Conservation (phyloP, 1,140 invertebrate species). For the Eumaeus atala region DNA sequence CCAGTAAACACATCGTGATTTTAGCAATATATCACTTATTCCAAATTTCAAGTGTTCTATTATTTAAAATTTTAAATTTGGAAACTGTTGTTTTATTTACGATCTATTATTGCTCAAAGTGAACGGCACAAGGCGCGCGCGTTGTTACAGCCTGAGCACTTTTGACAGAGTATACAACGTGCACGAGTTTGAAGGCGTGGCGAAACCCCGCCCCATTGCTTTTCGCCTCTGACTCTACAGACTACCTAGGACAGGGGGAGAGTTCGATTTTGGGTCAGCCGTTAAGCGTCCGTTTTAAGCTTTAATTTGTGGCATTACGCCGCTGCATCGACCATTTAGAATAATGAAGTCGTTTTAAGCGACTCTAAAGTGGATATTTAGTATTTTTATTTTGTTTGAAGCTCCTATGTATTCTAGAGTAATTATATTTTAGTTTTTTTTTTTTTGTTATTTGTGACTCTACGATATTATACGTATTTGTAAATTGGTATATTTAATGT, state of each 20-base stretch:
- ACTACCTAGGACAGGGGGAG: conserved; percentile 39
- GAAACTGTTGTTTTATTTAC: conserved; percentile 22
- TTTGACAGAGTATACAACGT: conserved; percentile 54
- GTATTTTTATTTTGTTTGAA: conserved; percentile 36
- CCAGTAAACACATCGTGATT: no score
- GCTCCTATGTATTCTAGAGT: background rate
- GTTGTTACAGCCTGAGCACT: conserved; percentile 50
- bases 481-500: no score
- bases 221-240: conserved; percentile 44
- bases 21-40: no score
- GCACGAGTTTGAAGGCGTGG: conserved; percentile 54
- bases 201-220: conserved; percentile 63
- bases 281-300: conserved; percentile 72
- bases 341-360: conserved; percentile 57
- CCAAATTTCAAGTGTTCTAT: no score
- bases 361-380: conserved; percentile 37
- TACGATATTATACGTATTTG: no score
- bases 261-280: conserved; percentile 70
- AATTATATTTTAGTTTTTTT: background rate
- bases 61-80: background rate
- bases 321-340: conserved; percentile 57
- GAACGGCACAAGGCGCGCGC: conserved; percentile 39
- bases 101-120: conserved; percentile 16
- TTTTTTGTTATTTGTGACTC: no score
- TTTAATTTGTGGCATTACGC: conserved; percentile 72